Conservation (phyloP, 2,113 vertebrate species). For the Anguilla japonica region DNA sequence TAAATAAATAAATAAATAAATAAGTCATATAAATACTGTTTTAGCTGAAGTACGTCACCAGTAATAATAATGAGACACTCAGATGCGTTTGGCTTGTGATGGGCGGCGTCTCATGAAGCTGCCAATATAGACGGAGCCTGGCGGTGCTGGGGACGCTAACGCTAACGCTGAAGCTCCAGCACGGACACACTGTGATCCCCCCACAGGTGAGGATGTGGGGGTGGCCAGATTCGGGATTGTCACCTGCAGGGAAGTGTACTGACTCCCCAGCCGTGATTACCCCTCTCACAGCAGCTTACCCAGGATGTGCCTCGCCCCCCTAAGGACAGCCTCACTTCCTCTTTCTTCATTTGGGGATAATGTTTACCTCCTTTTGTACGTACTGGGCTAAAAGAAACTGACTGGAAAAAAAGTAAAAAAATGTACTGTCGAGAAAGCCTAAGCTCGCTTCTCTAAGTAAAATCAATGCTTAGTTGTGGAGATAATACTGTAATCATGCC, state of each 20-base stretch:
- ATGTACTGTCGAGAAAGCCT: neutral
- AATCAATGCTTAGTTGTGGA: neutral
- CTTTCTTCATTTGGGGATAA: neutral
- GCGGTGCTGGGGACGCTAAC: neutral
- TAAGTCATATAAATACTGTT: too few relatives aligned
- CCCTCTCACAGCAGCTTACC: neutral
- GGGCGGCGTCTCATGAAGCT: too few relatives aligned
- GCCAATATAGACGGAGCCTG: neutral
- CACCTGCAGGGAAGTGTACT: slow-evolving; percentile 20
- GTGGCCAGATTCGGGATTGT: slow-evolving; percentile 18
- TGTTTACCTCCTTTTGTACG: neutral
- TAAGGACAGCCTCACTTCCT: neutral
- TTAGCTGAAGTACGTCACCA: too few relatives aligned
- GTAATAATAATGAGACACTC: neutral
- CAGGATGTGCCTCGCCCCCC: neutral
- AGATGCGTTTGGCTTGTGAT: too few relatives aligned
- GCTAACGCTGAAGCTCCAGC: neutral
- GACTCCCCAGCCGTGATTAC: slow-evolving; percentile 7
- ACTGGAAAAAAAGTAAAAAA: neutral
- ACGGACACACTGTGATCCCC: neutral
- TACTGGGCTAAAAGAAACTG: neutral
- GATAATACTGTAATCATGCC: neutral
- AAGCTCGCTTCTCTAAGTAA: neutral
- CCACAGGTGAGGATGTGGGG: neutral
- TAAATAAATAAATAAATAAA: neutral